A percentile compares a stretch with the other conserved stretches of the same genome.
Conservation (phyloP, 2,888 invertebrate genomes). For the Sylvicola fuscatus region DNA sequence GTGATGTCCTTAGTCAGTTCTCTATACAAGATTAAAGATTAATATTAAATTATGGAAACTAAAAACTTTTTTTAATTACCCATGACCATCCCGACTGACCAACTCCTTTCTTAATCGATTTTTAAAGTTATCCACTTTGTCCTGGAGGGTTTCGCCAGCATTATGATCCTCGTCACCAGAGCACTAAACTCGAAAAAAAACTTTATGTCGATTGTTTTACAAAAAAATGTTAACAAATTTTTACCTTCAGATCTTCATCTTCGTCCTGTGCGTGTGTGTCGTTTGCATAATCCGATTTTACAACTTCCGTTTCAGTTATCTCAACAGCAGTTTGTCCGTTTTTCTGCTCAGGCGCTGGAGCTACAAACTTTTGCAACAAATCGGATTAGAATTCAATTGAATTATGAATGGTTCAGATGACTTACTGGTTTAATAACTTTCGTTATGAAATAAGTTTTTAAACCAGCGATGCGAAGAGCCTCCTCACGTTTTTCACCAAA, state of each 20-base stretch:
- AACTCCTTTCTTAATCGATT: conserved; percentile 62
- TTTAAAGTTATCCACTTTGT: conserved; percentile 49
- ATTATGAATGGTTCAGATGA: too few species aligned
- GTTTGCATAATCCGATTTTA: too few species aligned
- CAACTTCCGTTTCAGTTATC: conserved; percentile 17
- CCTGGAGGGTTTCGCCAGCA: conserved; percentile 26
- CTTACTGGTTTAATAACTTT: conserved; percentile 64
- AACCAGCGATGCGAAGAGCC: conserved; percentile 64
- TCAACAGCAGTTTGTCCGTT: conserved; percentile 27
- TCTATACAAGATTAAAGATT: conserved; percentile 18
- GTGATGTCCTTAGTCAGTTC: conserved; percentile 46
- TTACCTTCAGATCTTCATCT: conserved; percentile 23
- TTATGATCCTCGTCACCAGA: conserved; percentile 22
- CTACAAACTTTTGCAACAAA: not conserved
- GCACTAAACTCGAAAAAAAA: too few species aligned
- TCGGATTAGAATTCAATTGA: not conserved
- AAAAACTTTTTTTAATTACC: conserved; percentile 27
- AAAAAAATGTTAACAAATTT: not conserved
- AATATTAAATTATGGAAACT: not conserved
- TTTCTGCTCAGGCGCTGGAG: conserved; percentile 17
- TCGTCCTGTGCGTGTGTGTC: conserved; percentile 8
- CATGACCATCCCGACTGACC: conserved; percentile 64
- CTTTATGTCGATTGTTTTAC: too few species aligned
- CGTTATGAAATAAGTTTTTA: conserved; percentile 82
- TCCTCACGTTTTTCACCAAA: conserved; percentile 85